Evolutionary conservation across 2,797 vertebrate species (phyloP), one percentile per base, ranked within the genome.

Genomic region (Lepus oiostolus): DNA sequence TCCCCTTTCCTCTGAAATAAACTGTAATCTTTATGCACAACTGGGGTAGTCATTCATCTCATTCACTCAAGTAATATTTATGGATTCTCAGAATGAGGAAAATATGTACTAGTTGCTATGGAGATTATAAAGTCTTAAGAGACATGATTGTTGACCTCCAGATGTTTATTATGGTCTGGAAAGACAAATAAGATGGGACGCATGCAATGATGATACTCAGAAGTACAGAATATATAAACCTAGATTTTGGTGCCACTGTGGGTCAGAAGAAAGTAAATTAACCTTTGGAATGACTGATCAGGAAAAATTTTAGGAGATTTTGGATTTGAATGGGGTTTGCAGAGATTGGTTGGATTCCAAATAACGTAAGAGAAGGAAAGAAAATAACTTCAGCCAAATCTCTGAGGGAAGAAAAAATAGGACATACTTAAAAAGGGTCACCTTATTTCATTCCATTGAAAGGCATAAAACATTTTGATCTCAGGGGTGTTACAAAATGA

Each of bases 201-300:
- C 32, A 54, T 22, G 62, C 26, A 77, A 70, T 32, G 54, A 52
- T 13, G 26, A 82, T 35, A n/a, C 50, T 65, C 72, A 65, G 80
- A 54, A 47, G 60, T 42, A 30, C 8, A 80, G 35, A 79, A 30
- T 24, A 50, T 10, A 4, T 85, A 72, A 85, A 63, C 16, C 35
- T 77, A 71, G 32, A 47, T 90, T 42, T 92, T 67, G 70, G 32
- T 77, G 52, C 54, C 7, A 14, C 7, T n/a, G 7, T 32, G 17
- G 65, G 32, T 93, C 71, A 84, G 60, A 90, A 93, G 50, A 79
- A 91, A 96, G 26, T 79, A 82, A 94, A 65, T 79, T 70, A 74
- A 88, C 5, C 67, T 83, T 87, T 70, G 38, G 26, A 90, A 88
- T 38, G 63, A 58, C 28, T 70, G 14, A 74, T 47, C 60, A 75